Conservation (phyloP, 2,797 vertebrate species). For the Eutrigla gurnardus region DNA sequence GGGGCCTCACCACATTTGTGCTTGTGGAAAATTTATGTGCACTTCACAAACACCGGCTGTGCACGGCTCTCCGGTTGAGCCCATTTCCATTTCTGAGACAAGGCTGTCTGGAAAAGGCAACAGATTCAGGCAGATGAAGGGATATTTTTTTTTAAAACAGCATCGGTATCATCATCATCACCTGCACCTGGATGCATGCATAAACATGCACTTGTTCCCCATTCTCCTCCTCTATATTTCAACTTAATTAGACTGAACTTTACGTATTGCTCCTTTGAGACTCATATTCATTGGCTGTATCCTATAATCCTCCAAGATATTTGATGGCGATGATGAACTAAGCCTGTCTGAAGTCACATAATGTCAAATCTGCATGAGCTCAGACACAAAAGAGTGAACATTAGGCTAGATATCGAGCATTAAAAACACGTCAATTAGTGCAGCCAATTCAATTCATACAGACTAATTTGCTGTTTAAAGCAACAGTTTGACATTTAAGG, state of each 20-base stretch:
- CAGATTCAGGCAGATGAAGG: conserved; percentile 4
- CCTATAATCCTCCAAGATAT: conserved; percentile 18
- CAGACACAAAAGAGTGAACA: not conserved
- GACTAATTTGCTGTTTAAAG: not conserved
- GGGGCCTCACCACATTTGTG: conserved; percentile 18
- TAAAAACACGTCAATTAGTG: too few species aligned
- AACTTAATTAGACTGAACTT: not conserved
- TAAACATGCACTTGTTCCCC: conserved; percentile 3
- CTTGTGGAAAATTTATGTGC: conserved; percentile 62
- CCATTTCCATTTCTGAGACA: conserved; percentile 22
- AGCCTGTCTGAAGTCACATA: not conserved
- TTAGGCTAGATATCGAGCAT: not conserved
- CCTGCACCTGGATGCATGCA: not conserved
- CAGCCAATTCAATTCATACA: not conserved
- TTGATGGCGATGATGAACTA: conserved; percentile 7
- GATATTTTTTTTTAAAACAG: conserved; percentile 26
- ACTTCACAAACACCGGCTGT: conserved; percentile 48
- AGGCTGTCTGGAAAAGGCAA: not conserved
- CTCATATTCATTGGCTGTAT: conserved; percentile 3
- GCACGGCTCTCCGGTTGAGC: conserved; percentile 42
- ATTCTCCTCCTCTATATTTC: not conserved
- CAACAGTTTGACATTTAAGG: not conserved
- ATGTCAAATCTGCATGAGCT: not conserved
- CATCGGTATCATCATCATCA: conserved; percentile 2
- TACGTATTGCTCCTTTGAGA: conserved; percentile 6